Percentiles rank a stretch among this genome's conserved stretches.
Evolutionary conservation across 2,888 invertebrate genomes (phyloP).

Genomic region (Blera fallax): DNA sequence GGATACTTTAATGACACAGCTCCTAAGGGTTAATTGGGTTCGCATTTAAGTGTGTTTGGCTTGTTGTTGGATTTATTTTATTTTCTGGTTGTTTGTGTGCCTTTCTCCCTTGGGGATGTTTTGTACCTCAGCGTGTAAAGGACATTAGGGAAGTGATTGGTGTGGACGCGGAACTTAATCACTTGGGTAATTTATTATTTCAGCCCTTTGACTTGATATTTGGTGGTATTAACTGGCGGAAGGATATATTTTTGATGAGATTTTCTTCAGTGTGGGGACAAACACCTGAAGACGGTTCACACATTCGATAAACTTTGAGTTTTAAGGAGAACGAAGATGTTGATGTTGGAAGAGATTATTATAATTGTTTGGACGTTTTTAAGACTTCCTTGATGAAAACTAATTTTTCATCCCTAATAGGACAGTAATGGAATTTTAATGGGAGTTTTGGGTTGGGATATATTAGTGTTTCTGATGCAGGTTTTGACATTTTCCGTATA

Average conservation of each 20-base stretch:
- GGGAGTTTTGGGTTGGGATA: no score
- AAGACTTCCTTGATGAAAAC: background rate
- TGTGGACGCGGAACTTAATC: conserved; percentile 56
- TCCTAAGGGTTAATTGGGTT: conserved; percentile 67
- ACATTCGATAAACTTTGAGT: background rate
- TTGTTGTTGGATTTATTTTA: conserved; percentile 40
- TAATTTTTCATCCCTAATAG: background rate
- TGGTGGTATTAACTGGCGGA: conserved; percentile 39
- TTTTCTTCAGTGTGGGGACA: conserved; percentile 7
- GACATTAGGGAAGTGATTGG: conserved; percentile 49
- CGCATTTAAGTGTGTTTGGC: conserved; percentile 60
- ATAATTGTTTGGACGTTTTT: background rate
- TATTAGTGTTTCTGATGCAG: no score
- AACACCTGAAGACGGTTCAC: conserved; percentile 28
- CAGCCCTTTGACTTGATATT: conserved; percentile 5
- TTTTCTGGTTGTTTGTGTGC: background rate
- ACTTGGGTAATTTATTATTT: conserved; percentile 56
- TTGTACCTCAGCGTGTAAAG: background rate
- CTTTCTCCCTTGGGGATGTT: conserved; percentile 1
- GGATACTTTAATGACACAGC: conserved; percentile 54
- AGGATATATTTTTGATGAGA: conserved; percentile 37
- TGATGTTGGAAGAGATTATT: background rate
- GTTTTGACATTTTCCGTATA: no score
- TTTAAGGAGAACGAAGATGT: background rate
- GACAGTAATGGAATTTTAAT: no score